These are phyloP conservation scores for Stenolophus ochropezus DNA, from an alignment of 2,888 invertebrate genomes.

Conservation along the genomic window DNA sequence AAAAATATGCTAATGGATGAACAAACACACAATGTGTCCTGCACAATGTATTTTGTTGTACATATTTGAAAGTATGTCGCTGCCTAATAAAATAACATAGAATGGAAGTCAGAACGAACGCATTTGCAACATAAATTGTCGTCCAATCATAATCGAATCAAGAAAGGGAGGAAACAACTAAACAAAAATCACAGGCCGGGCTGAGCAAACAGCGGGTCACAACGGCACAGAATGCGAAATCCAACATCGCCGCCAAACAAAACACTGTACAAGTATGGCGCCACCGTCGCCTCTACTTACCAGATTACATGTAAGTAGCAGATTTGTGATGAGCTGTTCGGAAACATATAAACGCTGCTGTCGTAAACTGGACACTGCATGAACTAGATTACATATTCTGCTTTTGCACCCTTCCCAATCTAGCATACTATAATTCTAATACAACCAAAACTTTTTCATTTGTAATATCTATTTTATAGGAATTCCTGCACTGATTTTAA, in stretches of 20 bases:
- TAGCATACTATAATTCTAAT: too few relatives aligned
- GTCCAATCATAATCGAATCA: slow-evolving; percentile 53
- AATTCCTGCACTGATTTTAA: too few relatives aligned
- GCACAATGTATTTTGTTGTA: too few relatives aligned
- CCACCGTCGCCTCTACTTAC: slow-evolving; percentile 20
- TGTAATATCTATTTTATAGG: too few relatives aligned
- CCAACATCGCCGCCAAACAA: slow-evolving; percentile 4
- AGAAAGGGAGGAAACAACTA: slow-evolving; percentile 43
- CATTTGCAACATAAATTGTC: slow-evolving; percentile 48
- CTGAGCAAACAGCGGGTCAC: background rate
- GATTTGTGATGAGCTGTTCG: slow-evolving; percentile 48
- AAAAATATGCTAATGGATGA: background rate
- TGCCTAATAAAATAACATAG: background rate
- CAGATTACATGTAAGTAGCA: slow-evolving; percentile 47
- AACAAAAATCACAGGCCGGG: slow-evolving; percentile 40
- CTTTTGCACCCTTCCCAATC: background rate
- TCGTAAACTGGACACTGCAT: slow-evolving; percentile 16
- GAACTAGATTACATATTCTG: background rate
- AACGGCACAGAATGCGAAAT: slow-evolving; percentile 23
- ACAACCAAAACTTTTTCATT: too few relatives aligned
- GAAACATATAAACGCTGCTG: slow-evolving; percentile 48
- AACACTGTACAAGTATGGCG: slow-evolving; percentile 29
- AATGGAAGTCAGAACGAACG: background rate
- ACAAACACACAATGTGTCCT: too few relatives aligned
- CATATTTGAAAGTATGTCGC: slow-evolving; percentile 10